Evolutionary conservation across 2,113 vertebrate species (phyloP), one percentile per base, ranked within the genome.

Genomic region (Manacus vitellinus): DNA sequence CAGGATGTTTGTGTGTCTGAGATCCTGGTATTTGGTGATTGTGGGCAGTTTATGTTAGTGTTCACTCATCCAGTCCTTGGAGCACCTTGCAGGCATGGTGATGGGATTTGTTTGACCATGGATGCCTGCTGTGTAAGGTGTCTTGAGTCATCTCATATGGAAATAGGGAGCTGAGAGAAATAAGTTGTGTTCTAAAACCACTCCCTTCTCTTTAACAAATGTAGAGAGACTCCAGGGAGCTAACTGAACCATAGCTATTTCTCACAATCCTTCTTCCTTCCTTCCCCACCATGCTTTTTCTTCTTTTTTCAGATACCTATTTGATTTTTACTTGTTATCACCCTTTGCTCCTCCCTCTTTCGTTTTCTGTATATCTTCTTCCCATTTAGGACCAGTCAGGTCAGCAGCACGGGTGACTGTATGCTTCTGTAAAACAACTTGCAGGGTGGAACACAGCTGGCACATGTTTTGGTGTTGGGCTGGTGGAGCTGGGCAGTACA

Each of bases 1-100:
- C 0, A 0, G 52, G 51, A 56, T 76, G 21, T 82, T 52, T 58
- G 24, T 14, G 10, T 10, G 28, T 54, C 61, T 0, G 0, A 33
- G 37, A 62, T 84, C 14, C 59, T 81, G 43, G 18, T 67, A 25
- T 59, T 62, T 78, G 43, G 14, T 71, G 55, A 30, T 46, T 46
- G 25, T 47, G 67, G 55, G 5, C 14, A 30, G 55, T 70, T 81
- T 43, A 3, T 63, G 3, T 59, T 68, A 8, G 15, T 89, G 70
- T 44, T 89, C 37, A 20, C 14, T 92, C n/a, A 7, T 22, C 58
- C 39, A 43, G 41, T 49, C n/a, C 59, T 80, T 41, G 52, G 74
- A 90, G 70, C 35, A 66, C 31, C 46, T 72, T 75, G 74, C 55
- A 85, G 78, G 62, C 39, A 6, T 44, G 44, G 31, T 58, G 74